Base-by-base conservation (phyloP, 2,113 vertebrate species). In the Datnioides undecimradiatus region DNA sequence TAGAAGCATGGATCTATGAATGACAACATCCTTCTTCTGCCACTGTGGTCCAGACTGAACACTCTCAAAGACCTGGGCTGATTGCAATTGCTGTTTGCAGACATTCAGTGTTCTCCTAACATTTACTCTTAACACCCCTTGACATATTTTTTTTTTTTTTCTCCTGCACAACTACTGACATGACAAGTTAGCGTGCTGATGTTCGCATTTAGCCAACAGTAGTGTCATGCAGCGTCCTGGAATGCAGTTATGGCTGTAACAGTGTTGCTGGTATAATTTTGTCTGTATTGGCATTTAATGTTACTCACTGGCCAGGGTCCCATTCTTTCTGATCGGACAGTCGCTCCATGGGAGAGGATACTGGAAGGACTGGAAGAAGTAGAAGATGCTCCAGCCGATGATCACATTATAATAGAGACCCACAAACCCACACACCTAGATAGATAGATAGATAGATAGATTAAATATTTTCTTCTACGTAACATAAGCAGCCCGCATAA, bases 351-450 rank as follows among this genome's bases (percentile, higher is more conserved):
- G 98, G 66, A 99, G 93, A 9, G 98, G 98, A 77, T 96, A 97
- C 94, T 99, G 98, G 92, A 99, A 99, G 38, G 98, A 99, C 92
- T 99, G 96, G 84, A 99, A 99, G 92, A 99, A 99, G 93, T 99
- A 99, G 76, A 99, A 99, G 94, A 99, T 97, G 90, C 97, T 99
- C 98, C 98, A 99, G 33, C 97, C 97, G 0, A 99, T 99, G 92
- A 99, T 99, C 78, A 99, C 98, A 0, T 99, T 99, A 76, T 99
- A 99, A 82, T 99, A 99, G 62, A 99, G 96, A 3, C 97, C 98
- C 0, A 99, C 98, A 52, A 99, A 99, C 59, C 97, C 97, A 65
- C 97, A 99, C 40, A 99, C 98, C 98, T 99, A 55, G 4, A 84
- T 4, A 64, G 51, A 72, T 2, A 82, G 27, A 82, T 2, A 74